phyloP scores from a whole-genome alignment of 2,888 invertebrate species.

The Phymatocera aterrima region DNA sequence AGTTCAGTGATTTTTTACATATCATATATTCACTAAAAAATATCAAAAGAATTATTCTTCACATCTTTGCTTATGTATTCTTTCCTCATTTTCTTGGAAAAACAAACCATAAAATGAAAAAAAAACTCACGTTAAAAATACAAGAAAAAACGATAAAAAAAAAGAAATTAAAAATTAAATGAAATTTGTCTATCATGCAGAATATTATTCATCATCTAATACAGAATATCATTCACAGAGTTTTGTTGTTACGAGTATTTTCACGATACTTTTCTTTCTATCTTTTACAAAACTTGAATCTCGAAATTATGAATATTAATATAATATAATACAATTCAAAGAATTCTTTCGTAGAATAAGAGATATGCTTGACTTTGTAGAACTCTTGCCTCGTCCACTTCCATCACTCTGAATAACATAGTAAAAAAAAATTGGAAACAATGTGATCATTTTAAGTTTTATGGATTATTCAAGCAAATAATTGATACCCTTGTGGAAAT shows the following conservation, averaged over 20 bases:
- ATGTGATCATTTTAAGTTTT: not conserved
- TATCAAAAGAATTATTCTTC: too few species aligned
- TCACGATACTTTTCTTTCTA: not conserved
- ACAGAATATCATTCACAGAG: too few species aligned
- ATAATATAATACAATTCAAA: conserved; percentile 75
- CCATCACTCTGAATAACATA: conserved; percentile 78
- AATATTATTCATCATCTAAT: too few species aligned
- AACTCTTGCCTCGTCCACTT: conserved; percentile 88
- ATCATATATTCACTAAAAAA: not conserved
- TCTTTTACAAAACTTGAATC: not conserved
- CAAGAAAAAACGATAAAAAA: too few species aligned
- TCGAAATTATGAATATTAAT: conserved; percentile 6
- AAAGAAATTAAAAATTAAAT: too few species aligned
- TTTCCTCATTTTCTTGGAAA: not conserved
- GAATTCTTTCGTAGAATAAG: conserved; percentile 96
- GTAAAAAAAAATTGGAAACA: not conserved
- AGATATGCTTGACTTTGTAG: conserved; percentile 94
- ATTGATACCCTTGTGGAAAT: too few species aligned
- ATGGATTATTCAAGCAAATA: not conserved
- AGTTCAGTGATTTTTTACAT: not conserved
- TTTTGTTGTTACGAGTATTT: too few species aligned
- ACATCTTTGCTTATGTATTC: too few species aligned
- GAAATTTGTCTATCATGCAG: too few species aligned
- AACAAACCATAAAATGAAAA: too few species aligned
- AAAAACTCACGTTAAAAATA: too few species aligned